Percentiles rank a stretch among this genome's conserved stretches.
These are phyloP conservation scores for Drosophila gaucha DNA, from an alignment of 2,888 invertebrate species.

Conservation along the genomic window DNA sequence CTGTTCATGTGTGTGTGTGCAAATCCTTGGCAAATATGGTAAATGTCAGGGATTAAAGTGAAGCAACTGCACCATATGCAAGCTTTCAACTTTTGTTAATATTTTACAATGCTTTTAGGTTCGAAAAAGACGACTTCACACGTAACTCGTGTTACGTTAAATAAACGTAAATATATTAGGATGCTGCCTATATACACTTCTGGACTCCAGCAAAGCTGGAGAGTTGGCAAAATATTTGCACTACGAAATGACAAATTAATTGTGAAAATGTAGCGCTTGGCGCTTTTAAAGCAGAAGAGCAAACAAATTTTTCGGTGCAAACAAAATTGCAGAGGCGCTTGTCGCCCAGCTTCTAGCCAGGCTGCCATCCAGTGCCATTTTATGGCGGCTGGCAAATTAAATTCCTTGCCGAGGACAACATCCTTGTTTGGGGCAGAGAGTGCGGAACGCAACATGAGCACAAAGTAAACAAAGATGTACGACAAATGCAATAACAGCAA, in stretches of 20 bases:
- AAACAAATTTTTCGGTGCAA: constrained; percentile 61
- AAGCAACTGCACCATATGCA: constrained; percentile 53
- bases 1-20: constrained; percentile 20
- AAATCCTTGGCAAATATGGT: constrained; percentile 53
- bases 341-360: background rate
- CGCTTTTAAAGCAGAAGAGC: constrained; percentile 48
- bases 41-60: constrained; percentile 54
- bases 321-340: constrained; percentile 46
- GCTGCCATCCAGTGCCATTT: constrained; percentile 28
- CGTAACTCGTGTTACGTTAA: constrained; percentile 1
- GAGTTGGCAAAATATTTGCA: constrained; percentile 48
- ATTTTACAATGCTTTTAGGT: constrained; percentile 45
- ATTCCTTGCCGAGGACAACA: constrained; percentile 57
- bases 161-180: constrained; percentile 37
- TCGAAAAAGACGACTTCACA: constrained; percentile 27
- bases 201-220: constrained; percentile 12
- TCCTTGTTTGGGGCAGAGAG: constrained; percentile 14
- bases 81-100: constrained; percentile 57
- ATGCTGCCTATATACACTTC: constrained; percentile 3
- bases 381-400: constrained; percentile 68
- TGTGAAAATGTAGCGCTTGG: constrained; percentile 49
- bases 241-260: constrained; percentile 67
- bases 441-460: constrained; percentile 48
- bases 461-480: constrained; percentile 75
- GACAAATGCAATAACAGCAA: constrained; percentile 57